phyloP scores from a whole-genome alignment of 2,113 vertebrate genomes.

The Labeo catla region DNA sequence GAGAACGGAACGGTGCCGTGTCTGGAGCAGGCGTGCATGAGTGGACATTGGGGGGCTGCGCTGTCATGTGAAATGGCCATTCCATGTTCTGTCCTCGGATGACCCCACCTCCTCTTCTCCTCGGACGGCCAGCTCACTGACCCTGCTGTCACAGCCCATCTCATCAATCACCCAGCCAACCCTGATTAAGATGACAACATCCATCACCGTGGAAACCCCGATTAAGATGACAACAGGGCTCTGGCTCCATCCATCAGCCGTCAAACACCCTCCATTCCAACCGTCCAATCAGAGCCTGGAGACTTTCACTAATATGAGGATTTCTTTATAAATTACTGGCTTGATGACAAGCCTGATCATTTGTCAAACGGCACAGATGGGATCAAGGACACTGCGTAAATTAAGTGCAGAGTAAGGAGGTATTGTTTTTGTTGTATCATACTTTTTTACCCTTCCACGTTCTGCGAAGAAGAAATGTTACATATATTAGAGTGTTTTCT shows the following conservation, averaged over 20 bases:
- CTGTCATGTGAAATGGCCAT: slow-evolving; percentile 41
- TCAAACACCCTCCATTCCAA: slow-evolving; percentile 27
- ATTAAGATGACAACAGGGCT: slow-evolving; percentile 52
- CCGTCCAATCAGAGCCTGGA: slow-evolving; percentile 36
- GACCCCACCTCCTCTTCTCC: slow-evolving; percentile 19
- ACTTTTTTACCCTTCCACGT: neutral
- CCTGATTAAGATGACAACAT: slow-evolving; percentile 58
- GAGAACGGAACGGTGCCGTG: neutral
- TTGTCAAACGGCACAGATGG: neutral
- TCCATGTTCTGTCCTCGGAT: slow-evolving; percentile 25
- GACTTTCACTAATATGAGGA: slow-evolving; percentile 30
- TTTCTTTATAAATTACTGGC: slow-evolving; percentile 28
- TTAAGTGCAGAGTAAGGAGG: neutral
- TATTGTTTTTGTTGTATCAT: neutral
- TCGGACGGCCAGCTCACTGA: slow-evolving; percentile 42
- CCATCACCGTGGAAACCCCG: slow-evolving; percentile 52
- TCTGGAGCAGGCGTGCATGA: neutral
- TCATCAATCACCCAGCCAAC: slow-evolving; percentile 48
- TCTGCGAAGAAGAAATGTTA: neutral
- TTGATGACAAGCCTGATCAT: slow-evolving; percentile 4
- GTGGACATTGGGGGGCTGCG: neutral
- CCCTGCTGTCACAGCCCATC: slow-evolving; percentile 45
- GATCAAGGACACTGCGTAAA: slow-evolving; percentile 14
- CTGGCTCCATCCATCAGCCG: slow-evolving; percentile 47
- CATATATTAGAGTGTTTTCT: neutral